Evolutionary conservation across 2,888 invertebrate genomes (phyloP).

Genomic region (Macrostomum cliftonense): DNA sequence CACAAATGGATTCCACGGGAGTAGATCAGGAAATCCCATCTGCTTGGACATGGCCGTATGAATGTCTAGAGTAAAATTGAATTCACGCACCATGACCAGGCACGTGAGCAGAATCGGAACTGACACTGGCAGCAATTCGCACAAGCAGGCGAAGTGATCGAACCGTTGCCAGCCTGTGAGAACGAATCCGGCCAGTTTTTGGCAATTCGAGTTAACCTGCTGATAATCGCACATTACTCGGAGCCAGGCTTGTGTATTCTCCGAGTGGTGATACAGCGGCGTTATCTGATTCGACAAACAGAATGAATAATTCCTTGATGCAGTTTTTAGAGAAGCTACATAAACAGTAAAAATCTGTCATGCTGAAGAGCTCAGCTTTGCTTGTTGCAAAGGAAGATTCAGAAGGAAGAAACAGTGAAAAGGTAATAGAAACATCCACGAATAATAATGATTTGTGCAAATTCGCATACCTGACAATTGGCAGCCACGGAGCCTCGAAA

Average conservation of each 20-base stretch:
- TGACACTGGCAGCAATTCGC: slow-evolving; percentile 39
- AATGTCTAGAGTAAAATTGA: slow-evolving; percentile 21
- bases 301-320: too few species aligned
- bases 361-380: too few species aligned
- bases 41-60: slow-evolving; percentile 21
- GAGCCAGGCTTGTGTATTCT: neutral
- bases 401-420: too few species aligned
- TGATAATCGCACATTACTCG: neutral
- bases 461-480: too few species aligned
- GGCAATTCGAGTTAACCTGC: too few species aligned
- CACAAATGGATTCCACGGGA: slow-evolving; percentile 27
- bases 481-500: too few species aligned
- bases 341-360: too few species aligned
- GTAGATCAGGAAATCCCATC: slow-evolving; percentile 20
- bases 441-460: too few species aligned
- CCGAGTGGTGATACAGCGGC: neutral
- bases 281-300: neutral
- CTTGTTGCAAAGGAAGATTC: too few species aligned
- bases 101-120: slow-evolving; percentile 37
- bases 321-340: too few species aligned
- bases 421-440: too few species aligned
- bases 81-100: slow-evolving; percentile 17
- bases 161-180: slow-evolving; percentile 41
- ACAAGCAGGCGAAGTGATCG: slow-evolving; percentile 39
- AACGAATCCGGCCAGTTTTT: slow-evolving; percentile 24